Evolutionary conservation across 2,888 invertebrate species (phyloP), one percentile per base, ranked within the genome.

Genomic region (Tachina fera): DNA sequence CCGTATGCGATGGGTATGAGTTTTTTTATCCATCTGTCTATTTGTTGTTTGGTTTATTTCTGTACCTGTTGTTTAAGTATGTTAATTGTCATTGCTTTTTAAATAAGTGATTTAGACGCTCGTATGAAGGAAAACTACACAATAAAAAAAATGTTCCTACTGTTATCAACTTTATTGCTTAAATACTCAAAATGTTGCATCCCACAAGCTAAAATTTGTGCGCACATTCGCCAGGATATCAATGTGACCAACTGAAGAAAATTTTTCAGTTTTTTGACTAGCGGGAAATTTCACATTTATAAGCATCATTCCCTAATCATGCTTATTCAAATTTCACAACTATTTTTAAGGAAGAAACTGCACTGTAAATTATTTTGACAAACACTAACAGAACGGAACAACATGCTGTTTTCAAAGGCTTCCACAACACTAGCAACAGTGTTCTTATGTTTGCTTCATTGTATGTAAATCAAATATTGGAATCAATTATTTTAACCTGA

Each of bases 11-110:
- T 39, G n/a, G 6, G 47, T 31, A 41, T 49, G 63, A 63, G 41
- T 76, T 75, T 70, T 16, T 77, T 8, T 11, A 51, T 61, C 43
- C 16, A 41, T 82, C 65, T 51, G 60, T 63, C 31, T 43, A 16
- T 61, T 14, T 47, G 76, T 58, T 45, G 51, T 56, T 45, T 47
- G 70, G 13, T 68, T 56, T 72, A 16, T 53, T 70, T 72, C 49
- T 53, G 51, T 87, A 81, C 75, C 83, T 83, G 86, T 79, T 83
- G 83, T 39, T 74, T 83, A 83, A 83, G 79, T 83, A 83, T 87
- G 87, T 87, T 84, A 83, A 83, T 87, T 87, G 84, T 87, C 83
- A 84, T 82, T 56, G 79, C 68, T 74, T 74, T 84, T 87, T 81
- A 87, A 87, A 87, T 85, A 86, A 86, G 79, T 72, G 83, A 83